Evolutionary conservation across 92 coral and sea anemone genomes (phyloP).

Genomic region (Galaxea fascicularis): DNA sequence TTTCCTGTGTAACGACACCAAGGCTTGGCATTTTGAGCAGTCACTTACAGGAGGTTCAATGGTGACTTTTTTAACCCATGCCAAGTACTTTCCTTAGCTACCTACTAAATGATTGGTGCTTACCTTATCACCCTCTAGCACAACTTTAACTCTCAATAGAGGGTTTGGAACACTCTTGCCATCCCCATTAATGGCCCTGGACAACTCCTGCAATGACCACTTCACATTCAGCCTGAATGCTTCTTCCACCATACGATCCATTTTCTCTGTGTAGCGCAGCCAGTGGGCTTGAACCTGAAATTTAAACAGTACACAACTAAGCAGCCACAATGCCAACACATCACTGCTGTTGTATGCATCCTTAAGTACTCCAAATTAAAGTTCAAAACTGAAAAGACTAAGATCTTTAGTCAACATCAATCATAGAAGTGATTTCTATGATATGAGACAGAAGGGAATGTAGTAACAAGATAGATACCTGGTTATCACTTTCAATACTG

Average conservation of each 20-base stretch:
- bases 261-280: conserved; percentile 99
- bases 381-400: no score
- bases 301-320: not conserved
- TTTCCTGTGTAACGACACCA: no score
- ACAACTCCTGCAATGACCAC: conserved; percentile 99
- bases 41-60: no score
- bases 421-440: no score
- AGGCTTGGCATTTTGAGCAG: no score
- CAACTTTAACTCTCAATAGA: conserved; percentile 94
- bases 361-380: no score
- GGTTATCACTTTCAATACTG: no score
- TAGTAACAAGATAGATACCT: no score
- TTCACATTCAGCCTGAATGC: conserved; percentile 98
- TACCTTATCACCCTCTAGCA: conserved; percentile 97
- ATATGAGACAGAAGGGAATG: no score
- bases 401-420: no score
- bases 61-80: no score
- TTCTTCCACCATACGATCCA: conserved; percentile 99
- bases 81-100: not conserved
- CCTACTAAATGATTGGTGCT: not conserved
- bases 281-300: conserved; percentile 95
- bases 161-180: conserved; percentile 99
- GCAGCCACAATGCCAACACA: not conserved
- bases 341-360: not conserved
- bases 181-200: conserved; percentile 98